Conservation (phyloP, 2,797 vertebrate genomes). For the Hozukius guyotensis region DNA sequence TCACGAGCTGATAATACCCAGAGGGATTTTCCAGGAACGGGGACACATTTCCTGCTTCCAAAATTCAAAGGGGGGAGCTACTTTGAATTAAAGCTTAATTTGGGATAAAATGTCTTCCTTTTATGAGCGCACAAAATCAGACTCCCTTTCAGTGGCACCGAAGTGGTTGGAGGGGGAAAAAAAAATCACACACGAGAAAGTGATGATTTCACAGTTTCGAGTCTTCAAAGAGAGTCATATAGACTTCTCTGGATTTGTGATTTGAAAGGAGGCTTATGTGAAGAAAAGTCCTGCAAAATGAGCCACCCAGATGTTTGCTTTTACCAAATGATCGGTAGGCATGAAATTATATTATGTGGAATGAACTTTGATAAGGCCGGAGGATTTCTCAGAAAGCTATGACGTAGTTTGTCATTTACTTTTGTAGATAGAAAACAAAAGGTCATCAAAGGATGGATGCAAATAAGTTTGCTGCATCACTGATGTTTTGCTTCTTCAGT, state of each 20-base stretch:
- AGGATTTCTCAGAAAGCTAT: slow-evolving; percentile 1
- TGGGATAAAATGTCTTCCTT: slow-evolving; percentile 28
- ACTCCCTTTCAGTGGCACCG: slow-evolving; percentile 4
- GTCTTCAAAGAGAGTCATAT: slow-evolving; percentile 39
- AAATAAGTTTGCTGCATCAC: not conserved
- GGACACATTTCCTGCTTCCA: slow-evolving; percentile 13
- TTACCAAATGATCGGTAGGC: slow-evolving; percentile 12
- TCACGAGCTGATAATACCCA: slow-evolving; percentile 1
- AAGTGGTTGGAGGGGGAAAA: slow-evolving; percentile 10
- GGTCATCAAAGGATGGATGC: not conserved
- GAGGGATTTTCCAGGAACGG: slow-evolving; percentile 24
- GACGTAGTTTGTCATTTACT: not conserved
- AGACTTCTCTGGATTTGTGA: slow-evolving; percentile 22
- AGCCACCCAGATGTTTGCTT: slow-evolving; percentile 15
- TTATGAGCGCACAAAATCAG: slow-evolving; percentile 29
- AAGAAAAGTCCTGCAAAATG: slow-evolving; percentile 15
- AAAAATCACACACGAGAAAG: slow-evolving; percentile 26
- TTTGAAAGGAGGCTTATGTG: slow-evolving; percentile 27
- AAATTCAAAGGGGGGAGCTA: slow-evolving; percentile 20
- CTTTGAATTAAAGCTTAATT: slow-evolving; percentile 40
- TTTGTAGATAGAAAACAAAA: not conserved
- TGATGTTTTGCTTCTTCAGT: not conserved
- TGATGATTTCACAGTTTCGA: slow-evolving; percentile 51
- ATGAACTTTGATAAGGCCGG: not conserved
- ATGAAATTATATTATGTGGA: slow-evolving; percentile 24